phyloP scores from a whole-genome alignment of 2,113 vertebrate genomes.

The Gopherus flavomarginatus region DNA sequence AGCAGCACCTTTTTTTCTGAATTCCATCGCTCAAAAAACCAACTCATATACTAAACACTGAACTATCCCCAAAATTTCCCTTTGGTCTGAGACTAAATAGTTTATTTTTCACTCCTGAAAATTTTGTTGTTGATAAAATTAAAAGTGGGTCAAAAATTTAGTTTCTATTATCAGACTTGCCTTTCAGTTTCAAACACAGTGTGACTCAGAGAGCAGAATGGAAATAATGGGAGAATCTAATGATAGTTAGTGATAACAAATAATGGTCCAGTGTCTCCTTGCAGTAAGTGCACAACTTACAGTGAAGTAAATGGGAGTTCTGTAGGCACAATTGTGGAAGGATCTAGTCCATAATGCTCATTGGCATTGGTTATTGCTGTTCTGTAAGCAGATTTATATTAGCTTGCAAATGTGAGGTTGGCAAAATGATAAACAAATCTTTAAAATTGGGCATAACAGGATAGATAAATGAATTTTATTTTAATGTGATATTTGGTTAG shows the following conservation, averaged over 20 bases:
- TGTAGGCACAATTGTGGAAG: neutral
- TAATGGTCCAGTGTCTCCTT: neutral
- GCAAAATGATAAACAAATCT: neutral
- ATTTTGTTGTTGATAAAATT: neutral
- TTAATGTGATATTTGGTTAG: neutral
- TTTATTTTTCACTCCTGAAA: neutral
- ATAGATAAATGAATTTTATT: neutral
- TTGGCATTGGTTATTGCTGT: neutral
- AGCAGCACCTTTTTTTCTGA: accelerated
- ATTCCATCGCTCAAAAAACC: neutral
- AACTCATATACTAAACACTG: neutral
- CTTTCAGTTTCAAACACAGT: neutral
- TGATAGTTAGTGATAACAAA: neutral
- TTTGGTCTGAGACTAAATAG: neutral
- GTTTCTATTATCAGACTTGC: neutral
- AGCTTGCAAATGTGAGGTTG: neutral
- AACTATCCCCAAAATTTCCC: neutral
- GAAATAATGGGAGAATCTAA: neutral
- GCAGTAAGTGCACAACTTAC: neutral
- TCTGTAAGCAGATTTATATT: neutral
- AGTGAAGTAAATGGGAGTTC: neutral
- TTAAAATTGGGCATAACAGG: neutral
- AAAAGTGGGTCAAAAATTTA: accelerated
- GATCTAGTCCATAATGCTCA: neutral
- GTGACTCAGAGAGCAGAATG: neutral